phyloP scores from a whole-genome alignment of 37 sponge, comb jelly and placozoan species.

The Agelas oroides region DNA sequence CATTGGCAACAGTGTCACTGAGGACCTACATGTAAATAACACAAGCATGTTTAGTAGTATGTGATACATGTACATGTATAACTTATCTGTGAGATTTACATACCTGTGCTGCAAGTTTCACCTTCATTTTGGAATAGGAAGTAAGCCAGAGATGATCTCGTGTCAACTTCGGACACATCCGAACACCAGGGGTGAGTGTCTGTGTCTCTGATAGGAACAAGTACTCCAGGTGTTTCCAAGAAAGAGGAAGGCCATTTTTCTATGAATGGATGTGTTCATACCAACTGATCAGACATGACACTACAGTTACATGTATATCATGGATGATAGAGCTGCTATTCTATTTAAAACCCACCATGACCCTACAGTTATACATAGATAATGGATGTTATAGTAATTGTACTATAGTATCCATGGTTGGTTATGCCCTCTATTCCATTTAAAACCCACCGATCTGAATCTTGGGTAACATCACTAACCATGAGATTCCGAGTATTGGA shows the following conservation, averaged over 20 bases:
- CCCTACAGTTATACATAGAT: no score
- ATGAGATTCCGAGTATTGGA: background rate
- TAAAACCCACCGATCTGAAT: no score
- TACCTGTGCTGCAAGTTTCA: conserved; percentile 60
- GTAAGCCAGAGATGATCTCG: conserved; percentile 37
- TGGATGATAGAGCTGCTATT: no score
- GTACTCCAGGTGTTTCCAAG: conserved; percentile 12
- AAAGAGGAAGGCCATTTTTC: conserved; percentile 3
- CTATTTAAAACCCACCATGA: no score
- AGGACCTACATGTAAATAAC: conserved; percentile 6
- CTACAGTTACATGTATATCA: no score
- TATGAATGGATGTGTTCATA: background rate
- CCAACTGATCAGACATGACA: no score
- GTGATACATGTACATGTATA: background rate
- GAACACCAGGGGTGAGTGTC: conserved; percentile 16
- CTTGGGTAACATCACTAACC: background rate
- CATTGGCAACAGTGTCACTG: conserved; percentile 27
- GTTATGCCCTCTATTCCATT: no score
- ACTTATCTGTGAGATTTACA: background rate
- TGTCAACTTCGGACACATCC: conserved; percentile 30
- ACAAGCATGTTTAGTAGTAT: background rate
- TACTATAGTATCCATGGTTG: no score
- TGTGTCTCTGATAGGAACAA: background rate
- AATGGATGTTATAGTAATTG: no score
- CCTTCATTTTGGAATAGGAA: conserved; percentile 28